Conservation (phyloP, 2,888 invertebrate genomes). For the Sclerodermus sp. region DNA sequence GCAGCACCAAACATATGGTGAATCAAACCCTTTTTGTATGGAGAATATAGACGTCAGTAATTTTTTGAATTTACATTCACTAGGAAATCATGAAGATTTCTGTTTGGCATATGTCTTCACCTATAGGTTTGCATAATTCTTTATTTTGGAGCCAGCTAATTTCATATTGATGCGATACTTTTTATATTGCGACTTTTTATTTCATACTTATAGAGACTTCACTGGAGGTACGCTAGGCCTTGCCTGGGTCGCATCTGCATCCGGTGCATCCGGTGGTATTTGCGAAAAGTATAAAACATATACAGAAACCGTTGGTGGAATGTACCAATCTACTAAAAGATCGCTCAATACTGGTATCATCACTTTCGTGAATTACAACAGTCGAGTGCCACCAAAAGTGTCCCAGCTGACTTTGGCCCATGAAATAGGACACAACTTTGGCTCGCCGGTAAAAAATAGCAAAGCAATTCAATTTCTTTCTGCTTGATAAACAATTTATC, state of each 20-base stretch:
- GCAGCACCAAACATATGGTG: constrained; percentile 61
- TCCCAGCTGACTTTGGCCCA: constrained; percentile 97
- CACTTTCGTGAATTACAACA: constrained; percentile 98
- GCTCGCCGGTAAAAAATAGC: constrained; percentile 78
- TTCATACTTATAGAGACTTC: constrained; percentile 72
- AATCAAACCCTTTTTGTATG: constrained; percentile 88
- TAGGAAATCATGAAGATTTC: constrained; percentile 96
- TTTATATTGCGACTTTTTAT: not conserved
- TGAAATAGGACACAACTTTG: constrained; percentile 99
- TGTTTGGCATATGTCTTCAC: constrained; percentile 99
- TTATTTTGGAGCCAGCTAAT: too few species aligned
- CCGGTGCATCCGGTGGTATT: constrained; percentile 97
- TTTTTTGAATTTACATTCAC: constrained; percentile 95
- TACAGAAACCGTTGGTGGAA: constrained; percentile 92
- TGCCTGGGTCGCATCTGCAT: constrained; percentile 98
- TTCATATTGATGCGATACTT: too few species aligned
- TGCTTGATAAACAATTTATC: not conserved
- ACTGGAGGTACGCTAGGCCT: constrained; percentile 96
- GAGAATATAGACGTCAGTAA: constrained; percentile 99
- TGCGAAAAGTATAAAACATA: constrained; percentile 98
- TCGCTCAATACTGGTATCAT: constrained; percentile 98
- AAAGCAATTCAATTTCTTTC: not conserved
- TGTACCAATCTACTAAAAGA: constrained; percentile 90
- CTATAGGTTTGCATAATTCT: constrained; percentile 58
- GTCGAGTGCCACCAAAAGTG: constrained; percentile 94